Percentiles rank a stretch among this genome's conserved stretches.
Conservation (phyloP, 2,888 invertebrate species). For the Stenodema calcarata region DNA sequence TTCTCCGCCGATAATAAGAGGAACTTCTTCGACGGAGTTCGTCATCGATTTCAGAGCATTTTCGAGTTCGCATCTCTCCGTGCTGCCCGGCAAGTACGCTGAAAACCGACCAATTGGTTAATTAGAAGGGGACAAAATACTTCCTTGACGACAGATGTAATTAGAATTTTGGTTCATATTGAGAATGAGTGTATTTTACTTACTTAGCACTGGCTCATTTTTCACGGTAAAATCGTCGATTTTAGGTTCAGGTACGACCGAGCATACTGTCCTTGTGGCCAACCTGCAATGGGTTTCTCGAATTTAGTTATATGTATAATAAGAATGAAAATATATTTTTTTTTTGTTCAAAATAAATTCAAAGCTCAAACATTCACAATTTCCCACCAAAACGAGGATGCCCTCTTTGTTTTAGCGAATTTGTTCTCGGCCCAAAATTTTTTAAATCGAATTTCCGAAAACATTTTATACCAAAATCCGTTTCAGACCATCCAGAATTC, state of each 20-base stretch:
- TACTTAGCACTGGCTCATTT: conserved; percentile 79
- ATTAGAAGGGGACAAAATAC: not conserved
- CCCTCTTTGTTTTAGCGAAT: too few relatives aligned
- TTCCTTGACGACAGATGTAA: not conserved
- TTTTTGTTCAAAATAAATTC: too few relatives aligned
- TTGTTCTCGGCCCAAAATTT: too few relatives aligned
- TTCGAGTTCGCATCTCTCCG: conserved; percentile 78
- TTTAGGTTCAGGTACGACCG: conserved; percentile 70
- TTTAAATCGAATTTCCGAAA: too few relatives aligned
- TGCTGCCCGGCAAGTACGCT: conserved; percentile 81
- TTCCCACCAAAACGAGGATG: too few relatives aligned
- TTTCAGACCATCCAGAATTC: too few relatives aligned
- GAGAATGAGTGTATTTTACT: conserved; percentile 50
- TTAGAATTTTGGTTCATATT: not conserved
- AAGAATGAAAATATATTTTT: too few relatives aligned
- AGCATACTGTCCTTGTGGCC: conserved; percentile 55
- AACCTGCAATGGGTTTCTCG: conserved; percentile 25
- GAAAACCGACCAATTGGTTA: too few relatives aligned
- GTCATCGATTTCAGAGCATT: conserved; percentile 72
- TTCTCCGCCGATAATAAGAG: conserved; percentile 95
- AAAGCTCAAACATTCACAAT: too few relatives aligned
- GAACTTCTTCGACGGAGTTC: conserved; percentile 79
- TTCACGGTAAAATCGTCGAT: conserved; percentile 72
- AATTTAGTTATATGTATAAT: too few relatives aligned
- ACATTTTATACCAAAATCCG: too few relatives aligned